Base-by-base conservation (phyloP, 2,888 invertebrate species). In the Rhamnusium bicolor region DNA sequence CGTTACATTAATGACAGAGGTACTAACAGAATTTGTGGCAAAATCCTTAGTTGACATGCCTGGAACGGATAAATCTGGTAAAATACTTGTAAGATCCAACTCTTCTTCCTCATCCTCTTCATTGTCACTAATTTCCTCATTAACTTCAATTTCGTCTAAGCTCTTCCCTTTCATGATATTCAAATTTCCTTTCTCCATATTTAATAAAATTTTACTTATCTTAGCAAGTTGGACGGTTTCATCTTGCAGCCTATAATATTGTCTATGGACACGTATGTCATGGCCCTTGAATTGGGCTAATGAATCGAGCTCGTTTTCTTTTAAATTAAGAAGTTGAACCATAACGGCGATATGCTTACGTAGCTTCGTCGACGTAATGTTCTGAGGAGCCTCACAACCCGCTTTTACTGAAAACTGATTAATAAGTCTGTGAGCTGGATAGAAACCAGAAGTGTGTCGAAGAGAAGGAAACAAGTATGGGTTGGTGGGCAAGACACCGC, bases 71-170 rank as follows among this genome's bases (percentile, higher is more conserved):
- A 18, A 49, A 49, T 49, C 49, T 49, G 49, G 49, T 49, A 49
- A 46, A 8, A 5, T 8, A 46, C 46, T 46, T 46, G 46, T 46
- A 46, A 46, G 2, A 2, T 46, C 46, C 2, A 46, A 46, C 2
- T 46, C 46, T 46, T 46, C 46, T 46, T 46, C 46, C 46, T 46
- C 46, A 8, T 8, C 8, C 18, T 49, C 49, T 18, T 49, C 49
- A 49, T 49, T 49, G 14, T 49, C 49, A 14, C 4, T 49, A 49
- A 49, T 49, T 49, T 14, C 49, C 14, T 67, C 66, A 19, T 67
- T 32, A 40, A 67, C 54, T 18, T 18, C 56, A 32, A 67, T 67
- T 19, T 67, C 54, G 19, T 67, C 66, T 12, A 67, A 40, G n/a
- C 12, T 21, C 56, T 67, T 67, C 21, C 46, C 54, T 67, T 56